Evolutionary conservation across 2,113 vertebrate genomes (phyloP).

Genomic region (Stomatorhinus ivindoensis): DNA sequence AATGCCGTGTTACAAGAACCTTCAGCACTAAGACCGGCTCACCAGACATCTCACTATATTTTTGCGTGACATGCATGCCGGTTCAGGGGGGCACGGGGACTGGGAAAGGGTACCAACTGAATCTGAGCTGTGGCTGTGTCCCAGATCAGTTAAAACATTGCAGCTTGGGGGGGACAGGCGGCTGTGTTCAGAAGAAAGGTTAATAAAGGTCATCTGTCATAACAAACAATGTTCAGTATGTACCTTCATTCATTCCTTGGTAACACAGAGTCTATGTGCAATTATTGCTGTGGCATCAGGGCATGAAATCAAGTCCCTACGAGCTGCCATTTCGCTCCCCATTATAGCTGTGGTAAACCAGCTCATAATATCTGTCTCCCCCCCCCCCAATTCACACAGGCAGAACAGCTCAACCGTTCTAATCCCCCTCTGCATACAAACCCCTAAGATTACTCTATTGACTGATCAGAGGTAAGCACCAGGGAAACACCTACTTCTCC

Average conservation of each 20-base stretch:
- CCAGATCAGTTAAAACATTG: conserved; percentile 21
- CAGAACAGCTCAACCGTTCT: conserved; percentile 49
- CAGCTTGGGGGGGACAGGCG: conserved; percentile 20
- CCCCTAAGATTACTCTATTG: conserved; percentile 32
- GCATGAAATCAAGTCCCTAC: conserved; percentile 63
- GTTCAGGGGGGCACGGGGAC: neutral
- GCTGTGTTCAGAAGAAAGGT: conserved; percentile 47
- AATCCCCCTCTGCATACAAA: conserved; percentile 47
- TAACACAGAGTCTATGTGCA: conserved; percentile 74
- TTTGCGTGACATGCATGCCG: neutral
- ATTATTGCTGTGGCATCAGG: conserved; percentile 66
- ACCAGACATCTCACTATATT: neutral
- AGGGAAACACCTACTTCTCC: neutral
- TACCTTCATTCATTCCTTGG: conserved; percentile 71
- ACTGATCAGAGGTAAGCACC: neutral
- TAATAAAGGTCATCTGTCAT: conserved; percentile 75
- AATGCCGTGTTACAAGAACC: conserved; percentile 30
- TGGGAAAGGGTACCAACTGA: neutral
- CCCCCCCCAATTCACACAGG: conserved; percentile 32
- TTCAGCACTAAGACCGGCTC: neutral
- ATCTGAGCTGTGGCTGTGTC: neutral
- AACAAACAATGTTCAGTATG: conserved; percentile 77
- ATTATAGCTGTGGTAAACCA: conserved; percentile 68
- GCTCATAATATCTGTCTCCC: conserved; percentile 26
- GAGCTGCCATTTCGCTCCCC: conserved; percentile 57